Evolutionary conservation across 2,888 invertebrate species (phyloP).

Genomic region (Heliconius erato): DNA sequence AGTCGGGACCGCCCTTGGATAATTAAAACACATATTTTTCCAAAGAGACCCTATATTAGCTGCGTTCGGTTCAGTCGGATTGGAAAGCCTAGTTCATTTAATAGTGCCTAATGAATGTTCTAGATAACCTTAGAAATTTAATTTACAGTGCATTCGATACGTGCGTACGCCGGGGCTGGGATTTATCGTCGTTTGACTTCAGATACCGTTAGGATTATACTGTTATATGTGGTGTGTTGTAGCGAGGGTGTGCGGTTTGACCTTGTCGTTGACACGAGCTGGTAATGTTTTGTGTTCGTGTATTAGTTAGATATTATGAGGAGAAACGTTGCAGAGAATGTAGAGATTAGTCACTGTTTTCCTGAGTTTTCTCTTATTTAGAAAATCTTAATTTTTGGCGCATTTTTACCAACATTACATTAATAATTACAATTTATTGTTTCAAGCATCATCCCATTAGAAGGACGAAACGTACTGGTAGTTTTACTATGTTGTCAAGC

Average conservation of each 20-base stretch:
- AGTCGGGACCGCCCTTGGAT: not conserved
- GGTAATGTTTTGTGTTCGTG: not conserved
- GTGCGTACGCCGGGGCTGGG: constrained; percentile 8
- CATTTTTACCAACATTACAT: no score
- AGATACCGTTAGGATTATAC: constrained; percentile 11
- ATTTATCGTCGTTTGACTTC: constrained; percentile 36
- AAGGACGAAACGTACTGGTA: no score
- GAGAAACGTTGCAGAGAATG: no score
- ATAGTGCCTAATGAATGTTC: constrained; percentile 44
- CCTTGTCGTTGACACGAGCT: constrained; percentile 1
- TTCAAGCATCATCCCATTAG: no score
- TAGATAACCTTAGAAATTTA: constrained; percentile 46
- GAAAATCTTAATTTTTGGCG: no score
- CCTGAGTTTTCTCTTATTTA: no score
- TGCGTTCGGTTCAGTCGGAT: constrained; percentile 25
- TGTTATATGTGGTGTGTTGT: not conserved
- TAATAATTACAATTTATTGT: no score
- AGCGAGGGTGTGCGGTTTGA: constrained; percentile 4
- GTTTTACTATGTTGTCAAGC: no score
- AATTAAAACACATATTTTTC: constrained; percentile 33
- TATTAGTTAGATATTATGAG: no score
- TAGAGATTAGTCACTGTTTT: no score
- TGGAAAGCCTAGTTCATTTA: constrained; percentile 44
- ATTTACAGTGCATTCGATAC: constrained; percentile 40
- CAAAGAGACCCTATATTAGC: constrained; percentile 9